Evolutionary conservation across 2,888 invertebrate genomes (phyloP), one percentile per base, ranked within the genome.

Genomic region (Hartigia nigra): DNA sequence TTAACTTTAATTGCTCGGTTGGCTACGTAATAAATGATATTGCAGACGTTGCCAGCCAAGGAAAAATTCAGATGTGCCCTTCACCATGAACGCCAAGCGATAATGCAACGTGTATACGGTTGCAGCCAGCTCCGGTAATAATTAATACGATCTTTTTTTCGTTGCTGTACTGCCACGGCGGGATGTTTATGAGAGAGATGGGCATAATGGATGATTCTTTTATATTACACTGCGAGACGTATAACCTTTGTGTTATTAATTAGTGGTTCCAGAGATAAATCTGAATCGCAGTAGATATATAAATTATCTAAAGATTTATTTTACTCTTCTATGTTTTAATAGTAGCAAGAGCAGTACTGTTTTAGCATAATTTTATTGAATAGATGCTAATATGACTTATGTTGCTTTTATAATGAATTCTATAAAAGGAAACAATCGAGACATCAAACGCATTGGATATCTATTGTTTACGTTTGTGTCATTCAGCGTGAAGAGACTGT

Each of bases 1-100:
- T 88, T 85, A 87, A 89, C 86, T 87, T 88, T 89, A 89, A 89
- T 89, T 89, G 88, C 85, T 83, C 84, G 83, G 82, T 84, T 83
- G 85, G 82, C 85, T 86, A 86, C 85, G 83, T 88, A 87, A 87
- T 88, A 86, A 88, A 89, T 86, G 88, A 87, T 85, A 84, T 82
- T 83, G 87, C 85, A 83, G 85, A 86, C 86, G 81, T 82, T 78
- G 78, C 78, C 70, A 76, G 79, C 80, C 77, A 79, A 83, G 82
- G 81, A 87, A 85, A 87, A 86, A 84, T 84, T 86, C 78, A 81
- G 80, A 80, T 81, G 74, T 74, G 32, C 31, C 12, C 31, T 70
- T 78, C 74, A 39, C 70, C 74, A 76, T 72, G 72, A 72, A 72
- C 34, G 14, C 36, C 12, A 69, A 34, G 79, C 77, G 69, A 79